A percentile compares a stretch with the other conserved stretches of the same genome.
phyloP scores from a whole-genome alignment of 2,888 invertebrate genomes.

The Onthophagus sagittarius region DNA sequence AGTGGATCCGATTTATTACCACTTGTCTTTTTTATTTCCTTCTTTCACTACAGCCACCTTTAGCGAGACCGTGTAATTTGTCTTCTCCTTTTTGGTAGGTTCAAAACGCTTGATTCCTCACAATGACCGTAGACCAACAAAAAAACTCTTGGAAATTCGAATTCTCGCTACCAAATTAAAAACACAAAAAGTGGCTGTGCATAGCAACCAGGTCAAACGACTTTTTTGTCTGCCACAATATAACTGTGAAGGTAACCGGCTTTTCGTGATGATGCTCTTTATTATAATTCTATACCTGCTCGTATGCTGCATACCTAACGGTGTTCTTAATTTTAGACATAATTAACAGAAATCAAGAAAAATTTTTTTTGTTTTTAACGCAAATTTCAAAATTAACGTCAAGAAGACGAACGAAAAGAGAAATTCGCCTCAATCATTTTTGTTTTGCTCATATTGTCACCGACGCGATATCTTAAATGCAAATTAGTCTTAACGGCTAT shows the following conservation, averaged over 20 bases:
- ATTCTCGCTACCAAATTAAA: slow-evolving; percentile 5
- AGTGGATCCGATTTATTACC: not conserved
- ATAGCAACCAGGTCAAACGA: not conserved
- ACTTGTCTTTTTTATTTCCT: no score
- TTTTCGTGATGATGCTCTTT: not conserved
- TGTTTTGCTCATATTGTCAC: not conserved
- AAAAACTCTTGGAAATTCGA: not conserved
- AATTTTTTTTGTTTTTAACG: not conserved
- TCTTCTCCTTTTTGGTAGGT: not conserved
- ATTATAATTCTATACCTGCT: not conserved
- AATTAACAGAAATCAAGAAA: not conserved
- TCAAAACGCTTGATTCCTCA: not conserved
- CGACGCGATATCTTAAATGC: not conserved
- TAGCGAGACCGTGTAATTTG: not conserved
- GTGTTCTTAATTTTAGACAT: not conserved
- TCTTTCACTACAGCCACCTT: not conserved
- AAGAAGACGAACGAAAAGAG: no score
- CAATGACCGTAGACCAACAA: not conserved
- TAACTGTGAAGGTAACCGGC: slow-evolving; percentile 1
- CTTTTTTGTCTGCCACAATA: not conserved
- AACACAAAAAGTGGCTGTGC: slow-evolving; percentile 1
- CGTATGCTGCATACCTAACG: not conserved
- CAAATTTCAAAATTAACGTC: no score
- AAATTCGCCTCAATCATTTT: not conserved
- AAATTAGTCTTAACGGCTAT: not conserved